A percentile compares a stretch with the other conserved stretches of the same genome.
Evolutionary conservation across 2,888 invertebrate genomes (phyloP).

Genomic region (Argyresthia albistria): DNA sequence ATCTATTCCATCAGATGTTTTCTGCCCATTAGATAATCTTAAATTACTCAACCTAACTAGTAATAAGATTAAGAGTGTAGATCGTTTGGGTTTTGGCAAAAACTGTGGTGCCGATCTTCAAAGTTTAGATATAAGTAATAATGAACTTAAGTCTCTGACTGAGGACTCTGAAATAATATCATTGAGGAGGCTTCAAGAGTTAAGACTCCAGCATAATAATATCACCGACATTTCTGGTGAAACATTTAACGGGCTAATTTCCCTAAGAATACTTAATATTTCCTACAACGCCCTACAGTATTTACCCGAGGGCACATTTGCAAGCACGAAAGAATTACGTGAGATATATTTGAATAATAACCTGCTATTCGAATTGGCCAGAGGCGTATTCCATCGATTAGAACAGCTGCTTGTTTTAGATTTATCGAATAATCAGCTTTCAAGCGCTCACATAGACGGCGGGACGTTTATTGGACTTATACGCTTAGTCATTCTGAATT

Average conservation of each 20-base stretch:
- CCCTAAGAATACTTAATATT: slow-evolving; percentile 85
- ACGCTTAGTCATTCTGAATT: slow-evolving; percentile 86
- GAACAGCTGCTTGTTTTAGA: slow-evolving; percentile 90
- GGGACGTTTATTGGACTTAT: slow-evolving; percentile 90
- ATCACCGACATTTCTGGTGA: slow-evolving; percentile 85
- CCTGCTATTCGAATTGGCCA: slow-evolving; percentile 86
- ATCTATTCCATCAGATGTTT: slow-evolving; percentile 81
- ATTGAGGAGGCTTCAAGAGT: slow-evolving; percentile 82
- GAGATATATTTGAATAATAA: slow-evolving; percentile 92
- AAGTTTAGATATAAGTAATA: slow-evolving; percentile 85
- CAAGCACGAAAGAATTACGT: slow-evolving; percentile 84
- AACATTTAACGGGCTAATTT: slow-evolving; percentile 84
- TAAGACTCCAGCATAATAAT: slow-evolving; percentile 87
- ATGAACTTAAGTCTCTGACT: slow-evolving; percentile 80
- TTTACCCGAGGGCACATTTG: slow-evolving; percentile 87
- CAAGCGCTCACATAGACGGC: slow-evolving; percentile 87
- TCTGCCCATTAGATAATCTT: slow-evolving; percentile 85
- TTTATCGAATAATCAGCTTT: slow-evolving; percentile 88
- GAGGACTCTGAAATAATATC: slow-evolving; percentile 84
- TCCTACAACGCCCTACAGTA: slow-evolving; percentile 88
- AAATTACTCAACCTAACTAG: slow-evolving; percentile 87
- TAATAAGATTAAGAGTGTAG: slow-evolving; percentile 84
- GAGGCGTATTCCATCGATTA: slow-evolving; percentile 86
- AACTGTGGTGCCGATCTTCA: slow-evolving; percentile 80
- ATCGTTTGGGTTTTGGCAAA: slow-evolving; percentile 79